phyloP scores from a whole-genome alignment of 92 coral and sea anemone genomes.

The Blastomussa wellsi region DNA sequence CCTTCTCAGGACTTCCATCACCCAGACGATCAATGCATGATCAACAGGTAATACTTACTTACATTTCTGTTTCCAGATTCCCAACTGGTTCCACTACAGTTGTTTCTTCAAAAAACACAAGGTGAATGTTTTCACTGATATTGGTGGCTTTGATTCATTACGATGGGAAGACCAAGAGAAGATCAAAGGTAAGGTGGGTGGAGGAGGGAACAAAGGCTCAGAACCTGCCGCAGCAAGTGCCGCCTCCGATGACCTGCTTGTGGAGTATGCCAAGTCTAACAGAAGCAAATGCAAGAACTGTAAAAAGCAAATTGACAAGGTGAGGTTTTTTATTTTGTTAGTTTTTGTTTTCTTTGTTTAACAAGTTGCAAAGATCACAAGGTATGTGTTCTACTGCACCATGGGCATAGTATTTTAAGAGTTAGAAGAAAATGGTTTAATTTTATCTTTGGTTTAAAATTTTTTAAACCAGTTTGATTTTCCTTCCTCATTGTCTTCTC shows the following conservation, averaged over 20 bases:
- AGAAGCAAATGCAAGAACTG: constrained; percentile 94
- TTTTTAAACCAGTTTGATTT: too few species aligned
- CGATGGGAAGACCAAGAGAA: constrained; percentile 98
- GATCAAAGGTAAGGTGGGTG: constrained; percentile 60
- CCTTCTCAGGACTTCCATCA: too few species aligned
- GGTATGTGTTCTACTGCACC: too few species aligned
- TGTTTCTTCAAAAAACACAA: constrained; percentile 87
- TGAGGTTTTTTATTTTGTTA: neutral
- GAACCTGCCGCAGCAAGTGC: constrained; percentile 35
- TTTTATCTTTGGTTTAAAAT: too few species aligned
- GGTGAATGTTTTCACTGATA: constrained; percentile 51
- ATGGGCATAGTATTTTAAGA: too few species aligned
- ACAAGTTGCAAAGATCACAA: too few species aligned
- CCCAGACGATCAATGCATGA: too few species aligned
- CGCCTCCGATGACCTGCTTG: constrained; percentile 55
- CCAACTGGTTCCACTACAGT: constrained; percentile 93
- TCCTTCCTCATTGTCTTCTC: too few species aligned
- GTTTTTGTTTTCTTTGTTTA: neutral
- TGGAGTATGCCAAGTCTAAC: constrained; percentile 95
- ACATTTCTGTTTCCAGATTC: constrained; percentile 58
- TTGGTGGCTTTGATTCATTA: constrained; percentile 84
- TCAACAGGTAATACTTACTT: too few species aligned
- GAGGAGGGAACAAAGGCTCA: constrained; percentile 32
- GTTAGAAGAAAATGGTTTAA: too few species aligned
- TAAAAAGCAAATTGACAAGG: constrained; percentile 92